Percentiles rank a stretch among this genome's conserved stretches.
Conservation (phyloP, 2,113 vertebrate genomes). For the Vanacampus margaritifer region DNA sequence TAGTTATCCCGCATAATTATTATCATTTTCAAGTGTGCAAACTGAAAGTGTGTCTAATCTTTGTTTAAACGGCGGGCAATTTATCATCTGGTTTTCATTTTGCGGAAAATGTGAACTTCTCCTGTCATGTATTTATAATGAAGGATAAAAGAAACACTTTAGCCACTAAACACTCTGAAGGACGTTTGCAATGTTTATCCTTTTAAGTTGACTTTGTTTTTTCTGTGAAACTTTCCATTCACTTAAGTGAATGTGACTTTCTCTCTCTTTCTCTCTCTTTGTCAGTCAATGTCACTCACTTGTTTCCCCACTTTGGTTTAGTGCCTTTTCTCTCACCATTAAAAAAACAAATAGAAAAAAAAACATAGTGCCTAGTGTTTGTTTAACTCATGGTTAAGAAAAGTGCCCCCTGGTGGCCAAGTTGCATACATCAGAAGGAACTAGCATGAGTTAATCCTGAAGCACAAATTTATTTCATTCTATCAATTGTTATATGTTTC, state of each 20-base stretch:
- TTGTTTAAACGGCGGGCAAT: not conserved
- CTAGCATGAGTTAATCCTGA: no score
- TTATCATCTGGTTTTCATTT: not conserved
- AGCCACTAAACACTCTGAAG: not conserved
- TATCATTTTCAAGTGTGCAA: not conserved
- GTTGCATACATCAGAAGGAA: no score
- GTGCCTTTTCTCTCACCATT: constrained; percentile 74
- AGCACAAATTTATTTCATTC: no score
- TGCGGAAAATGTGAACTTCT: not conserved
- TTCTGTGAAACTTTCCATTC: not conserved
- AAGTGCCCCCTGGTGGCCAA: no score
- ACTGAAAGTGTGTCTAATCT: not conserved
- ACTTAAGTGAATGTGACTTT: not conserved
- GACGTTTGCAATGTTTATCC: not conserved
- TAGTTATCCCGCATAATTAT: not conserved
- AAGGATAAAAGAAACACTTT: not conserved
- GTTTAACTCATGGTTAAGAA: not conserved
- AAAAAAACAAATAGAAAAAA: not conserved
- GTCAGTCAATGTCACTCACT: constrained; percentile 37
- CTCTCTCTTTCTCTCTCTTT: constrained; percentile 7
- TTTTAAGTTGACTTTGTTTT: not conserved
- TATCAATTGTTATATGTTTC: no score
- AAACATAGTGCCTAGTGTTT: not conserved
- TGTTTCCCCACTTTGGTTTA: constrained; percentile 70
- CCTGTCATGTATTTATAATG: not conserved